phyloP scores from a whole-genome alignment of 2,113 vertebrate genomes.

The Sceloporus undulatus region DNA sequence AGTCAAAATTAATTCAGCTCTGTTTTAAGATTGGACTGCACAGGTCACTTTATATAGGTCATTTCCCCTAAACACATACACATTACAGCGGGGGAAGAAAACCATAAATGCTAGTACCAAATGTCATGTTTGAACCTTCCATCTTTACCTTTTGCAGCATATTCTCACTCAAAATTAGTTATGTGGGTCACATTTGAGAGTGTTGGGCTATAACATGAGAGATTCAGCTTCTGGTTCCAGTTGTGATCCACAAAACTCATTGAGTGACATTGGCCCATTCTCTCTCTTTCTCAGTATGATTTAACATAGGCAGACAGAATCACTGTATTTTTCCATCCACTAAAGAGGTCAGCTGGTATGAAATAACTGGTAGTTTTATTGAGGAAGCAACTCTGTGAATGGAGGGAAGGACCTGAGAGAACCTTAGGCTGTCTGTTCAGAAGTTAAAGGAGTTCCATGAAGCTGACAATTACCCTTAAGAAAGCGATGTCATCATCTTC shows the following conservation, averaged over 20 bases:
- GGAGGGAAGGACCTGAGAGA: too few species aligned
- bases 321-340: too few species aligned
- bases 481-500: slow-evolving; percentile 82
- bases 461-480: slow-evolving; percentile 83
- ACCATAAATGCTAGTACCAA: too few species aligned
- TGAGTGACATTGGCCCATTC: not conserved
- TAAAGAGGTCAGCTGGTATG: too few species aligned
- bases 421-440: not conserved
- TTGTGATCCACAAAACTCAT: not conserved
- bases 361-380: too few species aligned
- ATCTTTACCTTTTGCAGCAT: not conserved
- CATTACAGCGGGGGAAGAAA: not conserved
- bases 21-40: not conserved
- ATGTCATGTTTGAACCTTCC: not conserved
- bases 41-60: not conserved
- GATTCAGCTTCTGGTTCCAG: not conserved
- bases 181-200: not conserved
- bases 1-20: not conserved
- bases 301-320: too few species aligned
- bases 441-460: not conserved
- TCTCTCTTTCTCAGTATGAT: too few species aligned
- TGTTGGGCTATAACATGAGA: not conserved
- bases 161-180: not conserved
- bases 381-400: too few species aligned
- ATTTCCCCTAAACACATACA: not conserved